phyloP scores from a whole-genome alignment of 2,113 vertebrate genomes.

The Geococcyx californianus region DNA sequence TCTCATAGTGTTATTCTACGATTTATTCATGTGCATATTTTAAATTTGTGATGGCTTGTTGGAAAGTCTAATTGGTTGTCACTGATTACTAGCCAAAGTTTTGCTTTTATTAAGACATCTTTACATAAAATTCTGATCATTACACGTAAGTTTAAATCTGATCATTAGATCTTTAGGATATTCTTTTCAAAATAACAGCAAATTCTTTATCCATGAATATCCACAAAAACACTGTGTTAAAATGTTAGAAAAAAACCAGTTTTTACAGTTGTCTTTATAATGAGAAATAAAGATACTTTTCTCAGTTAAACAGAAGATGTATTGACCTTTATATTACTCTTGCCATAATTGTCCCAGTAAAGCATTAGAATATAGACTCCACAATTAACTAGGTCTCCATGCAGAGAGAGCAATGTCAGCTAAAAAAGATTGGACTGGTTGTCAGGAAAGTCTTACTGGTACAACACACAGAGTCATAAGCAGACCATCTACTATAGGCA shows the following conservation, averaged over 20 bases:
- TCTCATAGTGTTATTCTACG: constrained; percentile 10
- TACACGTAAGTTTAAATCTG: constrained; percentile 9
- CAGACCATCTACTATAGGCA: neutral
- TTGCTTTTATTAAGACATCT: constrained; percentile 49
- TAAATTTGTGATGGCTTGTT: constrained; percentile 64
- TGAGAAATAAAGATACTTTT: constrained; percentile 44
- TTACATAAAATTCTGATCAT: constrained; percentile 39
- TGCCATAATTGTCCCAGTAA: neutral
- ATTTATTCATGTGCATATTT: constrained; percentile 60
- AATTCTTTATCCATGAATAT: neutral
- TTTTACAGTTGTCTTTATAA: constrained; percentile 35
- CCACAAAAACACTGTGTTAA: neutral
- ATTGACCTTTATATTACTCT: neutral
- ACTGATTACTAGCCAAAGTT: constrained; percentile 47
- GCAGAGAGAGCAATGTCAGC: neutral
- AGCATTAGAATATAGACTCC: neutral
- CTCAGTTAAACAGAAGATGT: constrained; percentile 57
- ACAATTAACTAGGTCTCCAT: neutral
- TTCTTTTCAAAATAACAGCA: constrained; percentile 13
- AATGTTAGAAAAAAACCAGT: constrained; percentile 35
- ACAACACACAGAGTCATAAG: neutral
- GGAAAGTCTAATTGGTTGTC: constrained; percentile 52
- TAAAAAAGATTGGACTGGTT: neutral
- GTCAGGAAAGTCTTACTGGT: neutral
- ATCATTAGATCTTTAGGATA: constrained; percentile 3